Percentiles rank a stretch among this genome's conserved stretches.
phyloP scores from a whole-genome alignment of 2,888 invertebrate genomes.

The Tupiocoris notatus region DNA sequence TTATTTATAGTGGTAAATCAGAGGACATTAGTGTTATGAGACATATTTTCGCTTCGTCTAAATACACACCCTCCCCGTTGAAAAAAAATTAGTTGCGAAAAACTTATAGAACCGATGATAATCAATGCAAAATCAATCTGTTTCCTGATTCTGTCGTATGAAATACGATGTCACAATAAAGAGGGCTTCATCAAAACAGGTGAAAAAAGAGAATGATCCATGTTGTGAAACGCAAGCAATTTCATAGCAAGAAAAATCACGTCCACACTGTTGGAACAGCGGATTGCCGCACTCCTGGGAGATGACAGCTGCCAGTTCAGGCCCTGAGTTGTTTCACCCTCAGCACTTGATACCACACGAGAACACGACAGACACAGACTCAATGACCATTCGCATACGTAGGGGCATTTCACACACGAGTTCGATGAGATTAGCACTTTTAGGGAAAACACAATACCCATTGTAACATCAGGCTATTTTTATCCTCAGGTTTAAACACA shows the following conservation, averaged over 20 bases:
- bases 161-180: no score
- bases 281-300: not conserved
- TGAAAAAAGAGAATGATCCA: no score
- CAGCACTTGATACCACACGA: not conserved
- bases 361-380: not conserved
- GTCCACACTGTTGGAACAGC: not conserved
- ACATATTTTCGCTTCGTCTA: no score
- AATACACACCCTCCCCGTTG: no score
- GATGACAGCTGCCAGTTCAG: not conserved
- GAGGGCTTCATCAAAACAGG: no score
- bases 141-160: no score
- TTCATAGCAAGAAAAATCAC: not conserved
- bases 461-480: not conserved
- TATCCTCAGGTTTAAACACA: not conserved
- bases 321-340: not conserved
- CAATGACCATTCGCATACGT: not conserved
- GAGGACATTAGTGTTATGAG: no score
- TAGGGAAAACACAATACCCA: not conserved
- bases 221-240: no score
- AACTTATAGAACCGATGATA: no score
- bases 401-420: not conserved
- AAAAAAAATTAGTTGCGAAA: no score
- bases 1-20: no score
- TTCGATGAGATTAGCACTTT: not conserved
- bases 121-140: no score